Evolutionary conservation across 2,888 invertebrate species (phyloP).

Genomic region (Antheraea assamensis): DNA sequence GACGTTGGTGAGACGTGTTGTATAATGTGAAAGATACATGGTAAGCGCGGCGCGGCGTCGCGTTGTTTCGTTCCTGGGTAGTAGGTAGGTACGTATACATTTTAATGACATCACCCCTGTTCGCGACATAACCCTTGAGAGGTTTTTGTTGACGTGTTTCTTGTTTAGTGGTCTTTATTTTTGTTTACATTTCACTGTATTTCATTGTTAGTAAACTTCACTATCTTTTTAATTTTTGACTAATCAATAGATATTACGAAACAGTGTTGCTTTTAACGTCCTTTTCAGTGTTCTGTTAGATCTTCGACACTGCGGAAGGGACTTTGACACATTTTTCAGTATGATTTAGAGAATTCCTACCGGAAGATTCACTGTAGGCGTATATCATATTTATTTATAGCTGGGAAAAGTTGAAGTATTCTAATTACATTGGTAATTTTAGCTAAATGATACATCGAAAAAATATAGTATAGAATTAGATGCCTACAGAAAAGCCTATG

Average conservation of each 20-base stretch:
- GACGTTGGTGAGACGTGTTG: constrained; percentile 12
- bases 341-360: no score
- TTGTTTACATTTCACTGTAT: background rate
- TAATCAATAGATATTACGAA: background rate
- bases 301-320: no score
- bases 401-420: no score
- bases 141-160: constrained; percentile 4
- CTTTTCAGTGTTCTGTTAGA: no score
- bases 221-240: background rate
- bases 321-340: no score
- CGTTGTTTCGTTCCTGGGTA: constrained; percentile 1
- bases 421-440: no score
- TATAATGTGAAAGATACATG: constrained; percentile 23
- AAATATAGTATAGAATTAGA: no score
- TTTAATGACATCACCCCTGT: constrained; percentile 26
- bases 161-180: constrained; percentile 17
- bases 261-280: background rate
- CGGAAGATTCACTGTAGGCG: no score
- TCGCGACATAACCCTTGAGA: constrained; percentile 24
- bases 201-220: background rate
- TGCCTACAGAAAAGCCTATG: no score
- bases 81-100: constrained; percentile 22
- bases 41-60: background rate
- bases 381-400: no score
- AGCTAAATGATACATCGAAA: no score